phyloP scores from a whole-genome alignment of 2,888 invertebrate species.

The Hypena proboscidalis region DNA sequence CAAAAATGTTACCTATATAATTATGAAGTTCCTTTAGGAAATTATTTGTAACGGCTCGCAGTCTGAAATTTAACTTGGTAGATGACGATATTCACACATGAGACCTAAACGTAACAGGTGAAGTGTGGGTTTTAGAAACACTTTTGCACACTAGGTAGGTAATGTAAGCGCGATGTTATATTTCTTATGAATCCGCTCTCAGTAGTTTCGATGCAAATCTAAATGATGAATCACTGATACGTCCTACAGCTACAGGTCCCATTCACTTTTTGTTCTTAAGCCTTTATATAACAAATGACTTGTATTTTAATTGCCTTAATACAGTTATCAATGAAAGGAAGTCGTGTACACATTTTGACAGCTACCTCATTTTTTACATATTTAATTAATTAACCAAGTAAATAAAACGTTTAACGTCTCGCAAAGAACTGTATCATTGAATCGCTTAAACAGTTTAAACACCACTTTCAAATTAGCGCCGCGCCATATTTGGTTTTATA shows the following conservation, averaged over 20 bases:
- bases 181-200: slow-evolving; percentile 32
- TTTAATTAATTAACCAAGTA: slow-evolving; percentile 38
- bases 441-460: slow-evolving; percentile 19
- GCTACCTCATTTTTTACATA: slow-evolving; percentile 34
- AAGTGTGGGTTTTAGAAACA: too few species aligned
- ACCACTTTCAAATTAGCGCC: slow-evolving; percentile 32
- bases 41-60: too few species aligned
- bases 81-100: too few species aligned
- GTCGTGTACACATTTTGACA: slow-evolving; percentile 39
- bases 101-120: too few species aligned
- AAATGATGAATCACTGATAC: slow-evolving; percentile 35
- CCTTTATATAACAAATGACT: too few species aligned
- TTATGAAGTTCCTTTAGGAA: too few species aligned
- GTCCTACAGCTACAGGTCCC: slow-evolving; percentile 24
- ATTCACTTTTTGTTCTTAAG: slow-evolving; percentile 37
- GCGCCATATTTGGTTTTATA: slow-evolving; percentile 19
- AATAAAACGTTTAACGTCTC: slow-evolving; percentile 42
- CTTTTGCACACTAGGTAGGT: too few species aligned
- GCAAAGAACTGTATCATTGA: slow-evolving; percentile 13
- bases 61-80: too few species aligned
- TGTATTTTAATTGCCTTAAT: slow-evolving; percentile 45
- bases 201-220: slow-evolving; percentile 32
- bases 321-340: slow-evolving; percentile 52
- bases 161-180: too few species aligned
- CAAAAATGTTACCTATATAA: too few species aligned